A percentile compares a stretch with the other conserved stretches of the same genome.
phyloP scores from a whole-genome alignment of 1,140 invertebrate species.

The Uloborus diversus region DNA sequence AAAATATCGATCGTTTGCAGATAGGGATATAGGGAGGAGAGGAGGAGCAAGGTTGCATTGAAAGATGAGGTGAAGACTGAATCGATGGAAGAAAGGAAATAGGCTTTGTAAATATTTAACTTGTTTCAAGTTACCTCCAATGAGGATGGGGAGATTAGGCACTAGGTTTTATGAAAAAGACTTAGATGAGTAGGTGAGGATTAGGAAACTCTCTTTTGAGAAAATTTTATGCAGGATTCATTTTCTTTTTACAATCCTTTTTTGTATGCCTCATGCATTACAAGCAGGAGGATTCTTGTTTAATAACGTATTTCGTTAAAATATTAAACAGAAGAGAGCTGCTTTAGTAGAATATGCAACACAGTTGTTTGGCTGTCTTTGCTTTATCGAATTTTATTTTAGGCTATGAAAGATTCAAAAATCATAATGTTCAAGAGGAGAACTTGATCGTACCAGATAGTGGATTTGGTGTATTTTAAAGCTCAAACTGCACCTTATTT shows the following conservation, averaged over 20 bases:
- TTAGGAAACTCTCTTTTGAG: slow-evolving; percentile 23
- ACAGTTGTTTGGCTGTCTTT: too few species aligned
- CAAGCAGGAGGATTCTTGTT: not conserved
- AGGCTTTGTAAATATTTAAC: slow-evolving; percentile 54
- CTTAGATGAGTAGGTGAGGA: slow-evolving; percentile 24
- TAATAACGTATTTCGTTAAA: too few species aligned
- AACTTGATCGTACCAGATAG: too few species aligned
- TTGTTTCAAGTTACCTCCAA: slow-evolving; percentile 51
- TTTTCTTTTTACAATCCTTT: not conserved
- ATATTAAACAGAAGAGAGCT: too few species aligned
- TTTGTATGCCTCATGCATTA: not conserved
- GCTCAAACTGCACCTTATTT: too few species aligned
- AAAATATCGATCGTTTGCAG: slow-evolving; percentile 36
- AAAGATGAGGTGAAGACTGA: slow-evolving; percentile 17
- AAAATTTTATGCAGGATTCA: not conserved
- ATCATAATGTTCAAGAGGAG: too few species aligned
- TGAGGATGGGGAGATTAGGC: slow-evolving; percentile 37
- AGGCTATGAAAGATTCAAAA: too few species aligned
- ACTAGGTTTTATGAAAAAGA: slow-evolving; percentile 26
- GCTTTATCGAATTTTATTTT: too few species aligned
- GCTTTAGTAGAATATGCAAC: too few species aligned
- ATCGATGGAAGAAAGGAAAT: slow-evolving; percentile 52
- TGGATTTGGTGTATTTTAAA: too few species aligned
- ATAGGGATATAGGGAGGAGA: not conserved
- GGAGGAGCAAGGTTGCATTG: not conserved